Evolutionary conservation across 2,797 vertebrate species (phyloP).

Genomic region (Gouania willdenowi): DNA sequence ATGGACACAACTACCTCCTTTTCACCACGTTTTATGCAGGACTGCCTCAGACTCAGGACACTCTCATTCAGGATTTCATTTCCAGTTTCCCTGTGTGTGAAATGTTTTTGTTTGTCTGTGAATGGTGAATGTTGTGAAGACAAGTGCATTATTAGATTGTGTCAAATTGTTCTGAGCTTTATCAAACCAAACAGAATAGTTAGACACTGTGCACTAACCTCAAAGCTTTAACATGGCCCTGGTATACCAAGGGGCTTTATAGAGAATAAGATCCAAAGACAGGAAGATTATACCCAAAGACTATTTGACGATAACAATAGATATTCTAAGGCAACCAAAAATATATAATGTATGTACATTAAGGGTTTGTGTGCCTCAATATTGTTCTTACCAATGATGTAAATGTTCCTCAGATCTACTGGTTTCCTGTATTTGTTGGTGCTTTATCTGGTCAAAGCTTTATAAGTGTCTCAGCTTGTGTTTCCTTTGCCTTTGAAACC

Average conservation of each 20-base stretch:
- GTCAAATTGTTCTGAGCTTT: conserved; percentile 53
- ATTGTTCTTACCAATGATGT: conserved; percentile 50
- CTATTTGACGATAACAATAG: conserved; percentile 47
- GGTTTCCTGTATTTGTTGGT: conserved; percentile 55
- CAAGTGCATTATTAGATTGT: conserved; percentile 68
- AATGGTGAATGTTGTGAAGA: conserved; percentile 50
- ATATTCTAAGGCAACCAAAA: conserved; percentile 61
- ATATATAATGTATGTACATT: conserved; percentile 43
- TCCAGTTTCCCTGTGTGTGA: conserved; percentile 21
- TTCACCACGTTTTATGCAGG: conserved; percentile 74
- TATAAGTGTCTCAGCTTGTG: conserved; percentile 66
- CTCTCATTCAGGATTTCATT: conserved; percentile 22
- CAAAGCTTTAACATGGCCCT: conserved; percentile 80
- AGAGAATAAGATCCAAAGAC: conserved; percentile 70
- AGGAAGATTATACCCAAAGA: conserved; percentile 63
- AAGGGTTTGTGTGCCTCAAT: conserved; percentile 50
- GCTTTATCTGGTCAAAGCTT: conserved; percentile 74
- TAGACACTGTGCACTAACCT: conserved; percentile 60
- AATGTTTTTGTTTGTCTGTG: conserved; percentile 38
- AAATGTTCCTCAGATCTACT: conserved; percentile 42
- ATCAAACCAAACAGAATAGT: conserved; percentile 33
- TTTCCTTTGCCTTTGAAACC: conserved; percentile 65
- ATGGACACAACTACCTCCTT: conserved; percentile 84
- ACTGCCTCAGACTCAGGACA: conserved; percentile 85
- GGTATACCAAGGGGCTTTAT: conserved; percentile 63